These are phyloP conservation scores for Portunus trituberculatus DNA, from an alignment of 1,140 invertebrate species.

Conservation along the genomic window DNA sequence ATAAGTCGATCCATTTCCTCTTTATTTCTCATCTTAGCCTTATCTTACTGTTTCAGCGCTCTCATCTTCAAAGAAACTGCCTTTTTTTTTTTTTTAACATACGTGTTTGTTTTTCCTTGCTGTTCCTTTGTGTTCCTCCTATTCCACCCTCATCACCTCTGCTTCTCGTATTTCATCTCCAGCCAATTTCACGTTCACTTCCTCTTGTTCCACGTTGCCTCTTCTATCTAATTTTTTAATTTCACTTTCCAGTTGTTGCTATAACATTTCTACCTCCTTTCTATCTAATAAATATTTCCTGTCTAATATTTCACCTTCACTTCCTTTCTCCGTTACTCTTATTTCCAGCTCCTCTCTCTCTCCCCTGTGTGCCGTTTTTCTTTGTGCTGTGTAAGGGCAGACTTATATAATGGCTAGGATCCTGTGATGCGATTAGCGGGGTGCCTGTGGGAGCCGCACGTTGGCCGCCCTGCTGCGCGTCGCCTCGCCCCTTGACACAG, in stretches of 20 bases:
- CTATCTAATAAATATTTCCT: neutral
- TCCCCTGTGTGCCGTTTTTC: too few species aligned
- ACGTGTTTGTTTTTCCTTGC: neutral
- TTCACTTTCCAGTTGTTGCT: neutral
- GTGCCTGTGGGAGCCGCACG: too few species aligned
- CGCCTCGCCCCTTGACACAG: neutral
- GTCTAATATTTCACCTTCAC: neutral
- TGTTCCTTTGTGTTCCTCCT: neutral
- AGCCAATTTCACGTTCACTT: neutral
- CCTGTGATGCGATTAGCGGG: too few species aligned
- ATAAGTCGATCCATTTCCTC: too few species aligned
- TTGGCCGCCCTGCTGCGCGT: too few species aligned
- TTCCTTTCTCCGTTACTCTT: neutral
- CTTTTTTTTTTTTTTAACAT: neutral
- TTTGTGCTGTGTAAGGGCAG: too few species aligned
- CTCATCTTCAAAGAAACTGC: too few species aligned
- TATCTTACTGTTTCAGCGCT: too few species aligned
- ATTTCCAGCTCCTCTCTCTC: neutral
- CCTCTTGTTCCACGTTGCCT: neutral
- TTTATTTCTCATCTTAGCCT: too few species aligned
- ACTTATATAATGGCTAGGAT: too few species aligned
- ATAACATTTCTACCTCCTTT: neutral
- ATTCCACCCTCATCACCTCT: neutral
- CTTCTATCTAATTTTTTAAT: neutral
- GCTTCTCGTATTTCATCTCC: neutral